Evolutionary conservation across 2,113 vertebrate species (phyloP).

Genomic region (Narcine bancroftii): DNA sequence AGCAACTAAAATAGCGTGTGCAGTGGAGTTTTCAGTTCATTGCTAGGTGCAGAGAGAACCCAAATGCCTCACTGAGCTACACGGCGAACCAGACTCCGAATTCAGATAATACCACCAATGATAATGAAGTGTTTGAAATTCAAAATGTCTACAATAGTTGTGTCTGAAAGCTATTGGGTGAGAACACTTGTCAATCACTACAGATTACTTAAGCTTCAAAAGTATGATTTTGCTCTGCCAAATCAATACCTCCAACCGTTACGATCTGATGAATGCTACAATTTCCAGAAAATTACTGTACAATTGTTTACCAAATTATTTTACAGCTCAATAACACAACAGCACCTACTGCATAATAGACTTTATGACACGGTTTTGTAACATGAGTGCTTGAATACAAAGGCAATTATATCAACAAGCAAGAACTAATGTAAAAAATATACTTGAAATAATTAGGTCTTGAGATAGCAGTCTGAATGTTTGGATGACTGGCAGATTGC

Average conservation of each 20-base stretch:
- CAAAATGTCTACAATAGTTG: not conserved
- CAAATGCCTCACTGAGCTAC: constrained; percentile 27
- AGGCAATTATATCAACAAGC: not conserved
- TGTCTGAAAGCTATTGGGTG: constrained; percentile 24
- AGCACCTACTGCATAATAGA: not conserved
- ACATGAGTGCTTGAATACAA: not conserved
- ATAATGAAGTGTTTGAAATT: not conserved
- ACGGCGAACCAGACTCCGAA: not conserved
- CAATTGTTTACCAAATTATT: not conserved
- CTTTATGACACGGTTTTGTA: not conserved
- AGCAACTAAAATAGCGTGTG: not conserved
- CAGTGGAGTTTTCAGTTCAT: constrained; percentile 17
- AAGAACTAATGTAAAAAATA: not conserved
- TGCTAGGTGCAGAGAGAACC: not conserved
- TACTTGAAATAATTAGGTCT: too few species aligned
- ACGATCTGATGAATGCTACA: constrained; percentile 14
- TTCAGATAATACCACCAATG: constrained; percentile 20
- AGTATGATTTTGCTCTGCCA: not conserved
- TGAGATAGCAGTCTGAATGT: too few species aligned
- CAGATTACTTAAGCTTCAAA: constrained; percentile 3
- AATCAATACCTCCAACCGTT: constrained; percentile 22
- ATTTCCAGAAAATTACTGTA: constrained; percentile 35
- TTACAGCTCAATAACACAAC: not conserved
- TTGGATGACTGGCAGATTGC: too few species aligned
- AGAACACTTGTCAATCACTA: constrained; percentile 18